Base-by-base conservation (phyloP, 2,888 invertebrate genomes). In the Schizotus pectinicornis region DNA sequence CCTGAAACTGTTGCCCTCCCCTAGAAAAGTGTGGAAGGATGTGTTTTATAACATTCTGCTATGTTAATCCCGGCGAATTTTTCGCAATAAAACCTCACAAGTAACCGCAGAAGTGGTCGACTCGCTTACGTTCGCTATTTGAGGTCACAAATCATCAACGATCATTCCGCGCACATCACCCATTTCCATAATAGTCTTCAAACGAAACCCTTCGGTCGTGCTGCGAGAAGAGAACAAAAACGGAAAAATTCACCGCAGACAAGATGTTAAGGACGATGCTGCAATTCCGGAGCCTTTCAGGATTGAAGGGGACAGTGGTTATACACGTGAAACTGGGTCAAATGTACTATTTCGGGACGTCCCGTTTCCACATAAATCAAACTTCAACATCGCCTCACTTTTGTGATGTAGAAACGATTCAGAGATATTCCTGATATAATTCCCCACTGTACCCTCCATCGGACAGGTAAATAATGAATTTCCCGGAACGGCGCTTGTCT, bases 291-390 rank as follows among this genome's bases (percentile, higher is more conserved):
- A 50, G 34, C 41, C 39, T 50, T 34, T 34, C 50, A 30, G 52
- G 52, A 52, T 43, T 51, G 51, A 43, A 36, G 42, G 22, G 43
- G 7, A 14, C 7, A 22, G 22, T 22, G 22, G 22, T 22, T 22
- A 22, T 22, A 7, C 31, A 46, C 39, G 39, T 41, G 35, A 47
- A 54, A 54, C 30, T 54, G 42, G 54, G 54, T 54, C 54, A 38
- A 14, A 30, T 31, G 54, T 47, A 47, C 54, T 54, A 54, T 54
- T 54, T 47, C 41, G 13, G 47, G 54, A 54, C 30, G 41, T 34
- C 47, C 54, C 46, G 46, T 54, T 41, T 47, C 46, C 46, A 54
- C 47, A 47, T 46, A 53, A 53, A 53, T 53, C 46, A 53, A 53
- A 53, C 53, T 36, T 14, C 11, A 41, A 51, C 51, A 42, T 41